These are phyloP conservation scores for Oreochromis aureus DNA, from an alignment of 2,113 vertebrate species.

Conservation along the genomic window DNA sequence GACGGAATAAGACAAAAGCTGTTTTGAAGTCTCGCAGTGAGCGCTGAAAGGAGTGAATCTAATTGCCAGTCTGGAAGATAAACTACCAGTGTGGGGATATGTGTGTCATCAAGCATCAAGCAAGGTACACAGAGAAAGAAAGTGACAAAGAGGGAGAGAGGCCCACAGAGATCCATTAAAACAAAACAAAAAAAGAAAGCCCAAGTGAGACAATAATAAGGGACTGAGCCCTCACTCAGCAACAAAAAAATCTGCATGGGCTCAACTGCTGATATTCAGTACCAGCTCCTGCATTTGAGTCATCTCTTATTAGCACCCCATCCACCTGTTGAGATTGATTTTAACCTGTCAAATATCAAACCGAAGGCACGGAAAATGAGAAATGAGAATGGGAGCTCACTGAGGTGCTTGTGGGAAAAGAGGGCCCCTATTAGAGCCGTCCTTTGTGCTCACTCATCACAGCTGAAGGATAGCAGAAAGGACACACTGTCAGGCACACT, in stretches of 20 bases:
- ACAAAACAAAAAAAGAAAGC: background rate
- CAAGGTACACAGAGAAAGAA: background rate
- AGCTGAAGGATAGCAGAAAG: conserved; percentile 47
- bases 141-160: background rate
- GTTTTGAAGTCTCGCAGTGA: background rate
- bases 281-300: background rate
- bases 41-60: background rate
- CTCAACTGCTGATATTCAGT: background rate
- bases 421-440: conserved; percentile 29
- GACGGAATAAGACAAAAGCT: background rate
- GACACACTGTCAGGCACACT: conserved; percentile 42
- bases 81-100: background rate
- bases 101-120: conserved; percentile 9
- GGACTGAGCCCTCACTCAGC: background rate
- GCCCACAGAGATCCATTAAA: conserved; percentile 13
- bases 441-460: conserved; percentile 51
- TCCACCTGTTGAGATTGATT: conserved; percentile 27
- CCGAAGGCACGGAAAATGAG: conserved; percentile 11
- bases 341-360: conserved; percentile 24
- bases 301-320: conserved; percentile 8
- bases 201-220: conserved; percentile 7
- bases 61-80: conserved; percentile 4
- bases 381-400: conserved; percentile 12
- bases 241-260: background rate
- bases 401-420: conserved; percentile 45